phyloP scores from a whole-genome alignment of 2,113 vertebrate genomes.

The Neolamprologus cancellatus region DNA sequence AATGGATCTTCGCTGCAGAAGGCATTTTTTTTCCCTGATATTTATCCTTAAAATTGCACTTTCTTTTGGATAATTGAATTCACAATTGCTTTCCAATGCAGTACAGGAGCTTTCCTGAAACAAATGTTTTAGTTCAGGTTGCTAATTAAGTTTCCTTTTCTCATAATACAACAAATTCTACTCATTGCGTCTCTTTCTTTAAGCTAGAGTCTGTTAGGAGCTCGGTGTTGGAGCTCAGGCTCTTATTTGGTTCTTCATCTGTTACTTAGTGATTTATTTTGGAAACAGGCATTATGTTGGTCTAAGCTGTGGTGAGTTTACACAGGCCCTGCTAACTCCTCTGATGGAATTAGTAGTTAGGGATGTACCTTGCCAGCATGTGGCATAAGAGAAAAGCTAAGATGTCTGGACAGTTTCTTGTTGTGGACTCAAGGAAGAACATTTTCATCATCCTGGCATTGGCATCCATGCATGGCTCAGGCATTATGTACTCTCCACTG shows the following conservation, averaged over 20 bases:
- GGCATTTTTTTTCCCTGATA: background rate
- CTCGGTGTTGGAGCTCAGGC: background rate
- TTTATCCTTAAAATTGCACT: background rate
- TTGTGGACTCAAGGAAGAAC: conserved; percentile 24
- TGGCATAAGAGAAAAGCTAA: background rate
- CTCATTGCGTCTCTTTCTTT: background rate
- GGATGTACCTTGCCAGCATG: conserved; percentile 2
- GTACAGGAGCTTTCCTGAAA: background rate
- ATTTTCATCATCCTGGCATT: conserved; percentile 46
- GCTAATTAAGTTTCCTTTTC: background rate
- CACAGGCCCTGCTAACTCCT: background rate
- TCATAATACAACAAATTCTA: background rate
- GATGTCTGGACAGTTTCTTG: conserved; percentile 25
- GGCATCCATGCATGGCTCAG: conserved; percentile 45
- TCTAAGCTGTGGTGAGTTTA: background rate
- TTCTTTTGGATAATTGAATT: conserved; percentile 33
- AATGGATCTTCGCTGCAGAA: conserved; percentile 4
- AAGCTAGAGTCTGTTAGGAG: background rate
- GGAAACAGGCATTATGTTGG: background rate
- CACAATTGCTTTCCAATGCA: background rate
- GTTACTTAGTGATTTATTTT: background rate
- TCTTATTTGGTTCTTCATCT: background rate
- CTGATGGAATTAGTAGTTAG: background rate
- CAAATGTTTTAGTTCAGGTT: background rate
- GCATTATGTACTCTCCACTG: conserved; percentile 38